Conservation (phyloP, 2,888 invertebrate species). For the Heteromyza rotundicornis region DNA sequence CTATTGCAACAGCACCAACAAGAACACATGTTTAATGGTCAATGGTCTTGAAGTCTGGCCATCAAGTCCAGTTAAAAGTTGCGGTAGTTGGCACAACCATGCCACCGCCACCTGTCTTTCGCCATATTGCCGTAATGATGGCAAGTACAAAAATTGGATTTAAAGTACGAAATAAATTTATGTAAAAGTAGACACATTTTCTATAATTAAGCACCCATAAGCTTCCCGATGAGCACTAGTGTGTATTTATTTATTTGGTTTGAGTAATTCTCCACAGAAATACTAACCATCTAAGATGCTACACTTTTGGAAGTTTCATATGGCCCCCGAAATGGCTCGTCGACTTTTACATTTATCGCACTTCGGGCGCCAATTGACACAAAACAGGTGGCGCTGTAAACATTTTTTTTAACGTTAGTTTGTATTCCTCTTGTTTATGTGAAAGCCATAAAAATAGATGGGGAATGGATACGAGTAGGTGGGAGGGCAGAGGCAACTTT, state of each 20-base stretch:
- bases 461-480: not conserved
- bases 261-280: too few relatives aligned
- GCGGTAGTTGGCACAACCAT: conserved; percentile 2
- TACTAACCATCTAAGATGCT: too few relatives aligned
- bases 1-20: conserved; percentile 7
- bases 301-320: not conserved
- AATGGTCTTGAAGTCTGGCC: conserved; percentile 6
- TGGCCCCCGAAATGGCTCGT: conserved; percentile 14
- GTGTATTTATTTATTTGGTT: too few relatives aligned
- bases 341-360: conserved; percentile 23
- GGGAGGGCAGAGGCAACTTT: too few relatives aligned
- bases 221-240: too few relatives aligned
- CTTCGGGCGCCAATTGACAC: conserved; percentile 41
- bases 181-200: too few relatives aligned
- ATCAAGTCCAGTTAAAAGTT: conserved; percentile 19
- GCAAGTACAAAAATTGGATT: not conserved
- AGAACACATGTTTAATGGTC: conserved; percentile 19
- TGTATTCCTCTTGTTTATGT: not conserved
- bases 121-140: conserved; percentile 1
- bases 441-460: not conserved
- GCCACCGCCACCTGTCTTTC: conserved; percentile 22
- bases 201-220: too few relatives aligned
- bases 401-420: not conserved
- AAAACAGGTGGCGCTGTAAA: conserved; percentile 37
- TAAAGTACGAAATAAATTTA: too few relatives aligned